These are phyloP conservation scores for Iselma pallidipennis DNA, from an alignment of 2,888 invertebrate species.

Conservation along the genomic window DNA sequence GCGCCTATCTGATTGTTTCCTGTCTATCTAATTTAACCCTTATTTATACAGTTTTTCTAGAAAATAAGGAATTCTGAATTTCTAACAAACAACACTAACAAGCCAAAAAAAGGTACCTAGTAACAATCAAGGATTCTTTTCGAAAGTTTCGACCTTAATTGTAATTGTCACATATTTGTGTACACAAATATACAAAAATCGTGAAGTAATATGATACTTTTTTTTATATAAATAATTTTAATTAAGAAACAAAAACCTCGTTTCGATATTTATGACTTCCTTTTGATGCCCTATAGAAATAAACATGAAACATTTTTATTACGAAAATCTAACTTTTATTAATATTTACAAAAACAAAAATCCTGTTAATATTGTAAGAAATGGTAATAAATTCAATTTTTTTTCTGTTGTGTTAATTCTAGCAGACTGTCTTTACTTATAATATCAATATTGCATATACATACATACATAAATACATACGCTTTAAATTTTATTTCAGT, in stretches of 20 bases:
- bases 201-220: too few relatives aligned
- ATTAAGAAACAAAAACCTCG: constrained; percentile 6
- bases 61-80: background rate
- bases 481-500: background rate
- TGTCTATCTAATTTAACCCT: constrained; percentile 35
- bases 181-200: too few relatives aligned
- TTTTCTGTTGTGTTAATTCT: too few relatives aligned
- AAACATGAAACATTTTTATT: constrained; percentile 26
- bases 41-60: background rate
- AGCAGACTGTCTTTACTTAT: background rate
- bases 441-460: background rate
- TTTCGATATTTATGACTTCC: constrained; percentile 23
- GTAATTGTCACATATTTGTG: too few relatives aligned
- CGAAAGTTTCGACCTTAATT: background rate
- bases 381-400: constrained; percentile 9
- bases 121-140: background rate
- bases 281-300: constrained; percentile 16
- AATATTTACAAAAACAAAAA: constrained; percentile 19
- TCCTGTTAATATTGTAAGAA: constrained; percentile 11
- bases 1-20: constrained; percentile 54
- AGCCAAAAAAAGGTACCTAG: background rate
- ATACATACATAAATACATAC: background rate
- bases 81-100: background rate
- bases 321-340: constrained; percentile 7
- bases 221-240: background rate